Evolutionary conservation across 2,113 vertebrate genomes (phyloP).

Genomic region (Dryoscopus gambensis): DNA sequence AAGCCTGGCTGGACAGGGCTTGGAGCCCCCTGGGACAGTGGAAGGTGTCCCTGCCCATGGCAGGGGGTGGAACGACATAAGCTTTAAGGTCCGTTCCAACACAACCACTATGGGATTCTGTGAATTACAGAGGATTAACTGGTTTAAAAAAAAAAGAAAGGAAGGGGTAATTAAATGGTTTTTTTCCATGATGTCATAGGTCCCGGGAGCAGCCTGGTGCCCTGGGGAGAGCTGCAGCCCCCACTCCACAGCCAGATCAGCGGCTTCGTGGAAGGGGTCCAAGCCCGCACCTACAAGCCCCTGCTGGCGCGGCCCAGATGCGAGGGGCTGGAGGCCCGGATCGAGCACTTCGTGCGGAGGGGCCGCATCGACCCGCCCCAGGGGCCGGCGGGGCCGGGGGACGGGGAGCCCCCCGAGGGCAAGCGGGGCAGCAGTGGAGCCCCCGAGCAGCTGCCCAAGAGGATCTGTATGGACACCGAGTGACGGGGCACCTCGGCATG

Average conservation of each 20-base stretch:
- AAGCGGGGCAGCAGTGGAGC: not conserved
- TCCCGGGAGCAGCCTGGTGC: not conserved
- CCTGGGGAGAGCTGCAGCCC: conserved; percentile 52
- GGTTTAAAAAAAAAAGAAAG: not conserved
- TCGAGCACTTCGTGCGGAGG: conserved; percentile 85
- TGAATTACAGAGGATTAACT: not conserved
- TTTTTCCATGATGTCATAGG: not conserved
- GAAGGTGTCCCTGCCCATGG: not conserved
- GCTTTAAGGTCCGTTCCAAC: not conserved
- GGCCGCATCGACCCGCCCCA: conserved; percentile 74
- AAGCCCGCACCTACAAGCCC: conserved; percentile 81
- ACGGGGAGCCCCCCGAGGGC: not conserved
- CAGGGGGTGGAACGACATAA: not conserved
- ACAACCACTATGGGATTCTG: not conserved
- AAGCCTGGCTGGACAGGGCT: not conserved
- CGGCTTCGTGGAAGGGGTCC: conserved; percentile 84
- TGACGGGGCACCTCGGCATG: fast-evolving
- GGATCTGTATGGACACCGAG: conserved; percentile 10
- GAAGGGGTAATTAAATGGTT: not conserved
- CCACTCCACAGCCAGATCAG: conserved; percentile 55
- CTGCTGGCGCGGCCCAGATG: conserved; percentile 86
- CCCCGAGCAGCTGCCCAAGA: conserved; percentile 59
- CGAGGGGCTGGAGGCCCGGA: conserved; percentile 87
- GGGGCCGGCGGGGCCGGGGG: not conserved
- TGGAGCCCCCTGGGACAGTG: not conserved